Conservation (phyloP, 2,797 vertebrate genomes). For the Clarias platycephalus region DNA sequence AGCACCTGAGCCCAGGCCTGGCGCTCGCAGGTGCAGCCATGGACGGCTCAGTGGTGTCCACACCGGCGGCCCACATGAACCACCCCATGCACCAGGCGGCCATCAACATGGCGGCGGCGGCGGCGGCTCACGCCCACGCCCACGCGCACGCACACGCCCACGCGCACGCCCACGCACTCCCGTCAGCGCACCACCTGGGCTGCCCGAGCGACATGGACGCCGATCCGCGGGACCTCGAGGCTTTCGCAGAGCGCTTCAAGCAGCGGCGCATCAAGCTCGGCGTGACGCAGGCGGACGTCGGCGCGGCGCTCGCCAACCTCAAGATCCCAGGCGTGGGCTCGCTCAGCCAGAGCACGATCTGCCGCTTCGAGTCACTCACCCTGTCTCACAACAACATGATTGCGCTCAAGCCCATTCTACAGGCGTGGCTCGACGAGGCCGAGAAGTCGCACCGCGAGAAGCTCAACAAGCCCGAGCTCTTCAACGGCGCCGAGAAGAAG, state of each 20-base stretch:
- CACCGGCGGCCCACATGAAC: conserved; percentile 95
- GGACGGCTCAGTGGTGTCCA: conserved; percentile 94
- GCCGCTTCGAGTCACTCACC: conserved; percentile 90
- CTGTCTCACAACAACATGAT: conserved; percentile 96
- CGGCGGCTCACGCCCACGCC: conserved; percentile 81
- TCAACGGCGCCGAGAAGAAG: conserved; percentile 94
- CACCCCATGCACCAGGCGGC: conserved; percentile 95
- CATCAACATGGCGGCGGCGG: conserved; percentile 83
- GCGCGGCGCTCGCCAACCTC: conserved; percentile 88
- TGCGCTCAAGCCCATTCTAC: conserved; percentile 92
- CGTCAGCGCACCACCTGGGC: conserved; percentile 73
- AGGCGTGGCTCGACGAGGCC: conserved; percentile 95
- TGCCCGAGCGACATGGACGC: conserved; percentile 96
- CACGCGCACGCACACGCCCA: conserved; percentile 65
- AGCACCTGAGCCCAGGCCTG: conserved; percentile 94
- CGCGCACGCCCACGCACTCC: conserved; percentile 84
- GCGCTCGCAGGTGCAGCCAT: conserved; percentile 83
- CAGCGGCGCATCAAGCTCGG: conserved; percentile 97
- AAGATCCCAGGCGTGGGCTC: conserved; percentile 93
- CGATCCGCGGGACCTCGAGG: conserved; percentile 94
- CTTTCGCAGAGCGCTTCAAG: conserved; percentile 96
- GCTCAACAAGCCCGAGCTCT: conserved; percentile 95
- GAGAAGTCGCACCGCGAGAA: conserved; percentile 96
- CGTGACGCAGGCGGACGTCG: conserved; percentile 96
- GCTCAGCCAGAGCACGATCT: conserved; percentile 93